phyloP scores from a whole-genome alignment of 2,797 vertebrate species.

The Aphelocoma californica region DNA sequence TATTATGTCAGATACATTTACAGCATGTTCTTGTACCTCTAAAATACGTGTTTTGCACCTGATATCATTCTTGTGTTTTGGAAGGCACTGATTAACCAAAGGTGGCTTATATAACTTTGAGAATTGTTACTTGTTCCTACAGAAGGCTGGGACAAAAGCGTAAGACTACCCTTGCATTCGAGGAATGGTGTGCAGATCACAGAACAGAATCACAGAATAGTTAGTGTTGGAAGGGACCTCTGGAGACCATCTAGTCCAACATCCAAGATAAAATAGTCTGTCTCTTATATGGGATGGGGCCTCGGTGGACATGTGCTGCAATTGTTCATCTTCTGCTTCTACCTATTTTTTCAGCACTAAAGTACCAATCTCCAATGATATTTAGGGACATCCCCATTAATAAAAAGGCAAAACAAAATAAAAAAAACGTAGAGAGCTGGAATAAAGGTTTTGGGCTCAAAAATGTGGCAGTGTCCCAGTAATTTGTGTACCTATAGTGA shows the following conservation, averaged over 20 bases:
- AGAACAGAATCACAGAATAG: background rate
- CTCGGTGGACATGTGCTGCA: rapidly evolving
- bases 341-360: background rate
- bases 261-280: background rate
- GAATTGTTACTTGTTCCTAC: background rate
- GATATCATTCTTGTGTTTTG: background rate
- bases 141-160: background rate
- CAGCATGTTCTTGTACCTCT: background rate
- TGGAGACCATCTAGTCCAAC: background rate
- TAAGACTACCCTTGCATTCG: background rate
- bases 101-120: background rate
- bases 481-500: background rate
- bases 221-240: background rate
- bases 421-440: background rate
- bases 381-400: background rate
- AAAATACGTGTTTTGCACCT: background rate
- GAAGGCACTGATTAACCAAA: background rate
- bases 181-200: background rate
- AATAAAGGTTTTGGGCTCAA: background rate
- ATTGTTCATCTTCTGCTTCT: background rate
- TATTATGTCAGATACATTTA: background rate
- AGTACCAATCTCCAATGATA: background rate
- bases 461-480: background rate
- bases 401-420: background rate
- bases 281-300: background rate